Evolutionary conservation across 2,113 vertebrate genomes (phyloP), one percentile per base, ranked within the genome.

Genomic region (Microtus richardsoni): DNA sequence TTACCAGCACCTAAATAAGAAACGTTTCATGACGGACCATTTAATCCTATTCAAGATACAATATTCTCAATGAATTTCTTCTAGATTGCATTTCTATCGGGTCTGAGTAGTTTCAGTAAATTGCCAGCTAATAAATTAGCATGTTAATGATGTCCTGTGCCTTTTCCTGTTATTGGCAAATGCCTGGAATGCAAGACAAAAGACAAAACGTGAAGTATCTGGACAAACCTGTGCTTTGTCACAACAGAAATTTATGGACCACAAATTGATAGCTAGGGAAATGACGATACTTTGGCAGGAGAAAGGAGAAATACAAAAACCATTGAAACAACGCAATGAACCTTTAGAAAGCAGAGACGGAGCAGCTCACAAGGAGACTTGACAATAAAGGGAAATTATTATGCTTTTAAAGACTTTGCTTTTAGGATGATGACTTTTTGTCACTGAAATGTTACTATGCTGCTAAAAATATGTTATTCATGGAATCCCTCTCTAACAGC

Each of bases 401-500:
- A 91, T 77, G 49, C 36, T 91, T 91, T 97, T 71, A 94, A 96
- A 71, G 54, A 84, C 91, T 74, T 86, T 47, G 19, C 47, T 96
- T 78, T 97, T 96, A 95, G 89, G 91, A 86, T 68, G 82, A 14
- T 62, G 74, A 41, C 0, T 60, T 92, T 95, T 95, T 92, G 7
- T 93, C 91, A 92, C 66, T 90, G 75, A 96, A 94, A 96, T 94
- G 88, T 88, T 95, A 95, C 92, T 94, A 79, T 33, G 1, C 77
- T 70, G 95, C 89, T 52, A 82, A 97, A 97, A 94, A 92, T 95
- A 68, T n/a, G 41, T 49, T 93, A 92, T 97, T 91, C 97, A 94
- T 75, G 91, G 41, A 54, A 73, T 79, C 86, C 96, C 92, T 78
- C 98, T 64, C 92, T 87, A 92, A 96, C 93, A 98, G 96, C 87